Evolutionary conservation across 2,888 invertebrate genomes (phyloP), one percentile per base, ranked within the genome.

Genomic region (Onthophagus sagittarius): DNA sequence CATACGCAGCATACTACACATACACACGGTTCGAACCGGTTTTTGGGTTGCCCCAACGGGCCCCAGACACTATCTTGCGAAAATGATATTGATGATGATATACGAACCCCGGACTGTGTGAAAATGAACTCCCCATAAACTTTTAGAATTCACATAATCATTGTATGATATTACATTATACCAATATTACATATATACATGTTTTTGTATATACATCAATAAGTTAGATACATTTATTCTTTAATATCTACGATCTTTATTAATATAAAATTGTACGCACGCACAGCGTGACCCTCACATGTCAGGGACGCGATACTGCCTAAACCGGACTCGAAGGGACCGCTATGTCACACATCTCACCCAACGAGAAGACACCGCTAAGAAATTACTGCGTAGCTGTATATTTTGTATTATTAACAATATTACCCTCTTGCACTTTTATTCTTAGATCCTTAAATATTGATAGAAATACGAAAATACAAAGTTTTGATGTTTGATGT

Each of bases 21-120:
- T 23, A 62, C 39, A 15, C 63, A 14, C 62, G 32, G 13, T 33
- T 62, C 39, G 71, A 72, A 72, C 74, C 72, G 69, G 74, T 71
- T 73, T 13, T 23, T 23, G 14, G 33, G 70, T 70, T 33, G 67
- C 69, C 62, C 63, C 71, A 71, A 74, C 74, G 69, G 71, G 72
- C 71, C 69, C 72, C 72, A 70, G 67, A 5, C 15, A 31, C 32
- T n/a, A 67, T 23, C 67, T n/a, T 64, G 67, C 67, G n/a, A 67
- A n/a, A 67, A 67, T 23, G 23, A 23, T 23, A 23, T 23, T 23
- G 23, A 23, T 23, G 23, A 53, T 53, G 39, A 53, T 23, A 23
- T 2, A 23, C 39, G 39, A 11, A 53, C 39, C 9, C 9, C 11
- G 39, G 39, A 62, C 7, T 13, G 15, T 70, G 70, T 62, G 62